Evolutionary conservation across 2,113 vertebrate species (phyloP).

Genomic region (Embiotoca jacksoni): DNA sequence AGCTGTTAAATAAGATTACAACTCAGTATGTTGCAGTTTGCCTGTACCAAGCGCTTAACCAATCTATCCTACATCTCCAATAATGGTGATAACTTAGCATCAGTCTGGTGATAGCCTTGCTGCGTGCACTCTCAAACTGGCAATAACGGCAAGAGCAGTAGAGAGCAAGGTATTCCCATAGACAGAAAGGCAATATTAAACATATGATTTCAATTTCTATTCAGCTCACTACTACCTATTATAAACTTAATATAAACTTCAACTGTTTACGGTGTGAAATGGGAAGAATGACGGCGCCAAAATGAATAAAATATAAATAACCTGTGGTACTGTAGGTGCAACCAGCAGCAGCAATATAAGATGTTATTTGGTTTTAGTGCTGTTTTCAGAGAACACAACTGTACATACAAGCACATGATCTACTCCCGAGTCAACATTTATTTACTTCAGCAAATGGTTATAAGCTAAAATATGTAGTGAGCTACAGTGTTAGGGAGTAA

Average conservation of each 20-base stretch:
- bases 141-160: conserved; percentile 3
- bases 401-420: conserved; percentile 3
- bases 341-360: conserved; percentile 23
- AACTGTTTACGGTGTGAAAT: conserved; percentile 43
- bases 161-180: background rate
- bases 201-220: conserved; percentile 35
- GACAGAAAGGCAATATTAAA: conserved; percentile 25
- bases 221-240: conserved; percentile 16
- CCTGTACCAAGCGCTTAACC: conserved; percentile 66
- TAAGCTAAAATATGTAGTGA: background rate
- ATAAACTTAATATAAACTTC: conserved; percentile 31
- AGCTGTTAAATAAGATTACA: conserved; percentile 76
- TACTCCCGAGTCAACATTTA: background rate
- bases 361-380: background rate
- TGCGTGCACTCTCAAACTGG: conserved; percentile 11
- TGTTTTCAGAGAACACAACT: background rate
- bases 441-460: background rate
- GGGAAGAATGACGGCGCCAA: conserved; percentile 38
- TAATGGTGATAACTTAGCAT: conserved; percentile 65
- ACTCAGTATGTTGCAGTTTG: conserved; percentile 46
- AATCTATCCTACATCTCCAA: conserved; percentile 64
- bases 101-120: conserved; percentile 36
- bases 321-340: background rate
- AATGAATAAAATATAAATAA: conserved; percentile 35
- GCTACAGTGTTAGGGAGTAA: background rate